phyloP scores from a whole-genome alignment of 2,888 invertebrate species.

The Pyrrhia umbra region DNA sequence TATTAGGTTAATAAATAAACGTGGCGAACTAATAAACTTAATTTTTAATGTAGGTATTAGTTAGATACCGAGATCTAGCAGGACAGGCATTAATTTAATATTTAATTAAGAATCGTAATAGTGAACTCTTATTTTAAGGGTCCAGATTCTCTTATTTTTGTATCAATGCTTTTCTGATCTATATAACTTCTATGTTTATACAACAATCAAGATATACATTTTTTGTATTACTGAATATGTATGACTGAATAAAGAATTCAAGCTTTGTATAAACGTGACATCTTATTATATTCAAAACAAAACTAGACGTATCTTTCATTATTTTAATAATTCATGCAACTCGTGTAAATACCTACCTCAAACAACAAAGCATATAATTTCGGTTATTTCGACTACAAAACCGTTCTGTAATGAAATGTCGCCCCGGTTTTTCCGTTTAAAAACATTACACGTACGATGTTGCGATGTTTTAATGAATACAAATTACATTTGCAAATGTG shows the following conservation, averaged over 20 bases:
- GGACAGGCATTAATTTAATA: no score
- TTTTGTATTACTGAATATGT: no score
- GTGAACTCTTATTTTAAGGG: no score
- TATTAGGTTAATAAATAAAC: no score
- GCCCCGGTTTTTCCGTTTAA: constrained; percentile 62
- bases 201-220: no score
- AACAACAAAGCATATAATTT: constrained; percentile 30
- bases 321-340: constrained; percentile 15
- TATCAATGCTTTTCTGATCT: no score
- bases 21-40: no score
- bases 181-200: no score
- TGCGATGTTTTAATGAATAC: constrained; percentile 85
- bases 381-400: constrained; percentile 39
- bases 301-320: neutral
- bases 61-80: no score
- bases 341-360: neutral
- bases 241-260: neutral
- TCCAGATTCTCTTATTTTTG: no score
- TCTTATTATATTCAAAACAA: neutral
- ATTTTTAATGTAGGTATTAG: no score
- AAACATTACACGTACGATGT: constrained; percentile 77
- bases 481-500: constrained; percentile 89
- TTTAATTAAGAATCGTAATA: no score
- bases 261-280: neutral
- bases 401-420: constrained; percentile 54